These are phyloP conservation scores for Phortica okadai DNA, from an alignment of 2,888 invertebrate species.

Conservation along the genomic window DNA sequence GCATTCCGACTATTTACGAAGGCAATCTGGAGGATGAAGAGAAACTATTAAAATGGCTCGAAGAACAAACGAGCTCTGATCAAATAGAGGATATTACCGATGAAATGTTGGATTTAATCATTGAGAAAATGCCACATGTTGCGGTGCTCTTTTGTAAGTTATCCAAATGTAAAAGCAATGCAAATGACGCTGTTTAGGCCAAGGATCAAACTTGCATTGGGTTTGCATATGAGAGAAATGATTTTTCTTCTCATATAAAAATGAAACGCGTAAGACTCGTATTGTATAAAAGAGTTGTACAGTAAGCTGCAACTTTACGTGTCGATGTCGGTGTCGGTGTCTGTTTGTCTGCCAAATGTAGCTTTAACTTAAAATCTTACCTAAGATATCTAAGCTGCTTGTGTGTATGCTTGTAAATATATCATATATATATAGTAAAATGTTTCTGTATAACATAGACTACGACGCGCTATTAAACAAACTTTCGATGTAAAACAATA, in stretches of 20 bases:
- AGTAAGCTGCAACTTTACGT: slow-evolving; percentile 14
- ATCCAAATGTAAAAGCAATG: neutral
- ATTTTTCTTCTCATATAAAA: neutral
- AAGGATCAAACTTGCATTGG: neutral
- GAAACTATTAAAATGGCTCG: slow-evolving; percentile 90
- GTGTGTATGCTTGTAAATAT: slow-evolving; percentile 7
- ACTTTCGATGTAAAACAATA: neutral
- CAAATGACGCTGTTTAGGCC: neutral
- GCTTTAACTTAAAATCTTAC: neutral
- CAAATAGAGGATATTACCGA: slow-evolving; percentile 96
- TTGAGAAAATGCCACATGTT: slow-evolving; percentile 91
- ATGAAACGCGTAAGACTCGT: neutral
- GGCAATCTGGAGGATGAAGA: slow-evolving; percentile 94
- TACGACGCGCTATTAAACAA: neutral
- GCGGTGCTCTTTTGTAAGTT: slow-evolving; percentile 93
- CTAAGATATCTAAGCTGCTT: neutral
- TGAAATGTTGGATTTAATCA: slow-evolving; percentile 93
- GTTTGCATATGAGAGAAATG: neutral
- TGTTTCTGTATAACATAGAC: neutral
- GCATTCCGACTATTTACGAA: slow-evolving; percentile 85
- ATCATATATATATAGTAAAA: neutral
- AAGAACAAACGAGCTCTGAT: slow-evolving; percentile 89
- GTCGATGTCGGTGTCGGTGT: slow-evolving; percentile 6
- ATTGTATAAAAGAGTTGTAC: neutral
- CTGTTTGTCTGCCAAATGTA: neutral